Percentiles rank a stretch among this genome's conserved stretches.
Conservation (phyloP, 2,113 vertebrate species). For the Petrocephalus zakoni region DNA sequence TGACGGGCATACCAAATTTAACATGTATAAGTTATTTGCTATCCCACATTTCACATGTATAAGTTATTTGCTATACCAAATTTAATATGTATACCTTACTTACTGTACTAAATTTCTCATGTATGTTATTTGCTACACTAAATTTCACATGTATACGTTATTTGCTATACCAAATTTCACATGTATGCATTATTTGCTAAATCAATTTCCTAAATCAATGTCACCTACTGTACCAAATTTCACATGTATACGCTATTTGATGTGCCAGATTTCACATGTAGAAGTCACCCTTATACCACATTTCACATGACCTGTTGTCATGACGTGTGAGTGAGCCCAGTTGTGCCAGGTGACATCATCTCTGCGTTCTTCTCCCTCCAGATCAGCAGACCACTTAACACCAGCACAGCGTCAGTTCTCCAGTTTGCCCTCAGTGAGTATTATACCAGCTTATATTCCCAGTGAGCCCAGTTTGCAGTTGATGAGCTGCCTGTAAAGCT, state of each 20-base stretch:
- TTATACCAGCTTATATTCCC: neutral
- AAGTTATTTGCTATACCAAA: neutral
- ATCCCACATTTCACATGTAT: no score
- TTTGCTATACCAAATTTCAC: neutral
- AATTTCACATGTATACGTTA: neutral
- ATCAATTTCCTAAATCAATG: no score
- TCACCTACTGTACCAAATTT: no score
- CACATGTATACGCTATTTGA: neutral
- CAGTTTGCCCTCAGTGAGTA: constrained; percentile 96
- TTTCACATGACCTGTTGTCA: neutral
- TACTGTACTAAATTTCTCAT: no score
- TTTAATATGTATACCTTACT: neutral
- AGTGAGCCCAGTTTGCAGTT: neutral
- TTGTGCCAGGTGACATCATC: neutral
- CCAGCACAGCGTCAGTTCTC: constrained; percentile 86
- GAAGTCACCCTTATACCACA: neutral
- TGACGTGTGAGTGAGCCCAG: neutral
- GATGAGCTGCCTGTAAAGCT: neutral
- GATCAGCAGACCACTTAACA: constrained; percentile 84
- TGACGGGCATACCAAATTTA: neutral
- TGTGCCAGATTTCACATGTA: neutral
- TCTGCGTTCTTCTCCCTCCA: constrained; percentile 51
- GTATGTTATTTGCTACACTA: no score
- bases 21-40: no score
- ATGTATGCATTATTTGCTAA: neutral